Base-by-base conservation (phyloP, 2,888 invertebrate species). In the Sinodicranocentrus sp. region DNA sequence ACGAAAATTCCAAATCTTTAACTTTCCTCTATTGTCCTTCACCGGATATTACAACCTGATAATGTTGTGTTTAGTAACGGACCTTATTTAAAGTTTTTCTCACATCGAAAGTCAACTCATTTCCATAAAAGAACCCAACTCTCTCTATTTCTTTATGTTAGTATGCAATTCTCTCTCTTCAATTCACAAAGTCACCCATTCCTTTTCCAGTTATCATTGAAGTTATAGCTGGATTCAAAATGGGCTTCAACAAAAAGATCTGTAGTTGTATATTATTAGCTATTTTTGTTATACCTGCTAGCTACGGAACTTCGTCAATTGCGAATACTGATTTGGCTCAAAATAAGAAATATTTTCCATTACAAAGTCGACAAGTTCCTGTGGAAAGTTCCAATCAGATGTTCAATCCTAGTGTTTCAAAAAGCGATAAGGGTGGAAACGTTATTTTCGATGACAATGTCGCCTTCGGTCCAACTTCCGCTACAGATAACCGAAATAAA, bases 391-490 rank as follows among this genome's bases (percentile, higher is more conserved):
- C 63, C 8, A 15, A 77, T 68, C 67, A 77, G 77, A 77, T 57
- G 67, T 68, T 59, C 57, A 43, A 19, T 68, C 21, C 23, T 8
- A 76, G 48, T 39, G 3, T 57, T 54, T 54, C 63, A 23, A 67
- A 67, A 68, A 68, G 43, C 57, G 73, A 73, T 80, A 80, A 80
- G 28, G 52, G 26, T 63, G 82, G 82, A 77, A 76, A 83, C 33
- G 71, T 83, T 54, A 71, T 83, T 83, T 83, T 83, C 76, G 33
- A 57, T 21, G 82, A 83, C 71, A 83, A 68, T 57, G 10, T 77
- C 33, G 71, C 71, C 59, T 71, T 76, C 76, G 52, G 76, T 71
- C 15, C 28, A 6, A 57, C 44, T 77, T 76, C 70, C 43, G 57
- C 19, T 1, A 15, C 28, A 33, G 71, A 71, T 71, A 77, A 17